Percentiles rank a stretch among this genome's conserved stretches.
Conservation (phyloP, 2,888 invertebrate genomes). For the Hylaea fasciaria region DNA sequence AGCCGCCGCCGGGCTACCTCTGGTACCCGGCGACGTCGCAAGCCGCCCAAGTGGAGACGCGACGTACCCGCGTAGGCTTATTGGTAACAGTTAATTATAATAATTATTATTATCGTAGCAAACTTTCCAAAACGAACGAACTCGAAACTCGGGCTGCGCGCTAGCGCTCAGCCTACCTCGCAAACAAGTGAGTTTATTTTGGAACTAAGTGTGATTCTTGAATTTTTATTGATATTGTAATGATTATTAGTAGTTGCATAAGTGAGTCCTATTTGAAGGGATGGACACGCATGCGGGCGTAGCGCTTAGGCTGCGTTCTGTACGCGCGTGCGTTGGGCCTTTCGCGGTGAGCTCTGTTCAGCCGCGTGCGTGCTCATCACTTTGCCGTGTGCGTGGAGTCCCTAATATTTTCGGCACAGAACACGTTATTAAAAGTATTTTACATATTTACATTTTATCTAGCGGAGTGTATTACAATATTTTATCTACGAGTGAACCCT, state of each 20-base stretch:
- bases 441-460: conserved; percentile 85
- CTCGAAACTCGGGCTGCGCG: conserved; percentile 86
- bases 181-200: conserved; percentile 91
- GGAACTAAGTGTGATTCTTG: conserved; percentile 91
- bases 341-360: conserved; percentile 39
- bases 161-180: conserved; percentile 88
- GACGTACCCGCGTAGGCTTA: conserved; percentile 83
- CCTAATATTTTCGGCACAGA: conserved; percentile 82
- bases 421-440: conserved; percentile 83
- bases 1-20: conserved; percentile 46
- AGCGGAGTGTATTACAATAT: conserved; percentile 84
- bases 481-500: conserved; percentile 83
- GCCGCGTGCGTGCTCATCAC: conserved; percentile 66
- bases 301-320: conserved; percentile 33
- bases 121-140: conserved; percentile 86
- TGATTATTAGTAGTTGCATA: conserved; percentile 84
- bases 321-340: conserved; percentile 22
- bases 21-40: conserved; percentile 43
- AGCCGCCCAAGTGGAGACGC: conserved; percentile 78
- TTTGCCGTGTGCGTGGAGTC: conserved; percentile 81
- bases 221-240: conserved; percentile 86
- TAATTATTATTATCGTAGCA: conserved; percentile 84
- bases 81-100: conserved; percentile 84
- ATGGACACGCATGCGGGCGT: conserved; percentile 64
- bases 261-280: conserved; percentile 73